Percentiles rank a stretch among this genome's conserved stretches.
Conservation (phyloP, 2,113 vertebrate species). For the Neofelis nebulosa region DNA sequence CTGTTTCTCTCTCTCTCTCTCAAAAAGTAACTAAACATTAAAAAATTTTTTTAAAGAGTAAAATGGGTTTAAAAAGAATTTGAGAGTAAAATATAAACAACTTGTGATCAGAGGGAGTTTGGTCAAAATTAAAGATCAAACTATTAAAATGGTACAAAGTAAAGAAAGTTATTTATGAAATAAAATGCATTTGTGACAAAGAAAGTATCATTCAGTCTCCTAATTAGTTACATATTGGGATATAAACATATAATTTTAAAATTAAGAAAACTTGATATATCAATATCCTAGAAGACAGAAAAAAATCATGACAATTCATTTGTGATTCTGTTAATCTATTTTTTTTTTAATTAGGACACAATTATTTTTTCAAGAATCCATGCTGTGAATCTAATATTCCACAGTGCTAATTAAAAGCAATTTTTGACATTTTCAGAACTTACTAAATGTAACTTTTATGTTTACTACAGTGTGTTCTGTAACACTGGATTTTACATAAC, state of each 20-base stretch:
- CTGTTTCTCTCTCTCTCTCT: no score
- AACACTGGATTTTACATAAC: background rate
- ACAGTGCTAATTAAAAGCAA: background rate
- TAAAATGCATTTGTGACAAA: background rate
- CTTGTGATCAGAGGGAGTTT: background rate
- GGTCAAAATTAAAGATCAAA: background rate
- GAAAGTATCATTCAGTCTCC: background rate
- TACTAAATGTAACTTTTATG: background rate
- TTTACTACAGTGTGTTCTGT: background rate
- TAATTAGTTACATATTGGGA: background rate
- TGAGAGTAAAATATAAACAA: background rate
- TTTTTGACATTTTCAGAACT: background rate
- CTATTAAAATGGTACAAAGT: background rate
- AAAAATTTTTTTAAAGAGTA: background rate
- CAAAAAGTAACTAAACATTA: no score
- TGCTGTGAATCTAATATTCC: background rate
- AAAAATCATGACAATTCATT: background rate
- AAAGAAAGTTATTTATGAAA: background rate
- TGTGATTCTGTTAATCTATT: background rate
- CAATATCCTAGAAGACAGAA: background rate
- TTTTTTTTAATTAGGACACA: background rate
- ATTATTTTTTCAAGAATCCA: background rate
- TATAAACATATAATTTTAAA: background rate
- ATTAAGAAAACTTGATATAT: background rate
- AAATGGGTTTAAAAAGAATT: background rate